A percentile compares a stretch with the other conserved stretches of the same genome.
These are phyloP conservation scores for Camponotus fellah DNA, from an alignment of 2,888 invertebrate genomes.

Conservation along the genomic window DNA sequence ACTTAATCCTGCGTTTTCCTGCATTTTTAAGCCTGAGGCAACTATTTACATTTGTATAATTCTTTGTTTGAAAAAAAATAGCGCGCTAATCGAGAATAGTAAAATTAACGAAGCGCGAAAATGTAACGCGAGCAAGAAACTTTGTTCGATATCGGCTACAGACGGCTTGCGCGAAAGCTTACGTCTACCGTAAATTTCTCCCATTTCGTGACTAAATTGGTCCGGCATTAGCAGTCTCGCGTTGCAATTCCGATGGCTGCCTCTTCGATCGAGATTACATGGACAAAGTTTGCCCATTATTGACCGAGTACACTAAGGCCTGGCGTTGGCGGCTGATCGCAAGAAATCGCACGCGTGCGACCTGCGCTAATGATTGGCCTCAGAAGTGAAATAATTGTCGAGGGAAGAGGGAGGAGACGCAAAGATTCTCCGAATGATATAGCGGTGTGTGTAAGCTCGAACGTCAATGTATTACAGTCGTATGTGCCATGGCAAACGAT, in stretches of 20 bases:
- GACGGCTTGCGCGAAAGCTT: conserved; percentile 56
- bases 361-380: conserved; percentile 20
- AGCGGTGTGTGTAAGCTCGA: conserved; percentile 2
- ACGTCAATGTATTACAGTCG: conserved; percentile 3
- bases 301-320: conserved; percentile 53
- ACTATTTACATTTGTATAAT: background rate
- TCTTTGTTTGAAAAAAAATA: background rate
- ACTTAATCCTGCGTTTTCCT: no score
- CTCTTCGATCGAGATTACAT: conserved; percentile 21
- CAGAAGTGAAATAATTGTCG: conserved; percentile 26
- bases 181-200: conserved; percentile 57
- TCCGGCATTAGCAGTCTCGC: conserved; percentile 65
- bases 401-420: background rate
- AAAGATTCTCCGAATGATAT: conserved; percentile 15
- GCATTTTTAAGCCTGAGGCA: background rate
- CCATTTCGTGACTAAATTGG: conserved; percentile 70
- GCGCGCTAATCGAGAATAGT: background rate
- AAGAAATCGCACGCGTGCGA: conserved; percentile 56
- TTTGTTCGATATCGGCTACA: conserved; percentile 1
- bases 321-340: conserved; percentile 55
- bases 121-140: conserved; percentile 26
- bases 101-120: conserved; percentile 8
- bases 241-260: conserved; percentile 65
- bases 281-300: conserved; percentile 67
- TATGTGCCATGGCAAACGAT: conserved; percentile 15